Conservation (phyloP, 1,140 invertebrate genomes). For the Neotoxoptera formosana region DNA sequence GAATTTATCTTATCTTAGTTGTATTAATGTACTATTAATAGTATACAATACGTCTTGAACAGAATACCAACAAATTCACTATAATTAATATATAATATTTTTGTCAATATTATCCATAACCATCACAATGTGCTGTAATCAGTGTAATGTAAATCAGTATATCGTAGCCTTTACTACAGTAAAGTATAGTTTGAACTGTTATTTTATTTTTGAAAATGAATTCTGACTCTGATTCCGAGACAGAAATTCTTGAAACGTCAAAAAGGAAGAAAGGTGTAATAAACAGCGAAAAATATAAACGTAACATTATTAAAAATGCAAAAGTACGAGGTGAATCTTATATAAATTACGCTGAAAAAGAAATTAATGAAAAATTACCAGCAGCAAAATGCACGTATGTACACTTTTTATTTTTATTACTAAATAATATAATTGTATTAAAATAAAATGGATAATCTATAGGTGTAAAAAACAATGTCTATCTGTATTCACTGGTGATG, state of each 20-base stretch:
- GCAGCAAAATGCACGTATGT: slow-evolving; percentile 42
- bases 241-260: slow-evolving; percentile 32
- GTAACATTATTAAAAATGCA: slow-evolving; percentile 53
- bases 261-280: slow-evolving; percentile 35
- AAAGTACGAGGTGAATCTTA: slow-evolving; percentile 48
- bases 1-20: too few species aligned
- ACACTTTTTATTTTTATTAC: slow-evolving; percentile 41
- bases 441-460: slow-evolving; percentile 42
- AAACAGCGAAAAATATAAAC: slow-evolving; percentile 47
- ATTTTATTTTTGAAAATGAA: slow-evolving; percentile 45
- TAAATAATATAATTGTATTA: slow-evolving; percentile 51
- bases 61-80: too few species aligned
- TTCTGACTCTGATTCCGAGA: slow-evolving; percentile 18
- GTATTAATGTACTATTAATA: too few species aligned
- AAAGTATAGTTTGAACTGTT: slow-evolving; percentile 27
- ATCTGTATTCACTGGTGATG: slow-evolving; percentile 37
- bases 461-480: slow-evolving; percentile 34
- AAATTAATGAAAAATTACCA: slow-evolving; percentile 49
- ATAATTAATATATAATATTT: too few species aligned
- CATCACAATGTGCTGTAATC: background rate
- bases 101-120: background rate
- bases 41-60: too few species aligned
- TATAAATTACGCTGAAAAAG: slow-evolving; percentile 52
- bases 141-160: slow-evolving; percentile 14
- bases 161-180: background rate